A percentile compares a stretch with the other conserved stretches of the same genome.
These are phyloP conservation scores for Xyliphius kryptos DNA, from an alignment of 2,113 vertebrate genomes.

Conservation along the genomic window DNA sequence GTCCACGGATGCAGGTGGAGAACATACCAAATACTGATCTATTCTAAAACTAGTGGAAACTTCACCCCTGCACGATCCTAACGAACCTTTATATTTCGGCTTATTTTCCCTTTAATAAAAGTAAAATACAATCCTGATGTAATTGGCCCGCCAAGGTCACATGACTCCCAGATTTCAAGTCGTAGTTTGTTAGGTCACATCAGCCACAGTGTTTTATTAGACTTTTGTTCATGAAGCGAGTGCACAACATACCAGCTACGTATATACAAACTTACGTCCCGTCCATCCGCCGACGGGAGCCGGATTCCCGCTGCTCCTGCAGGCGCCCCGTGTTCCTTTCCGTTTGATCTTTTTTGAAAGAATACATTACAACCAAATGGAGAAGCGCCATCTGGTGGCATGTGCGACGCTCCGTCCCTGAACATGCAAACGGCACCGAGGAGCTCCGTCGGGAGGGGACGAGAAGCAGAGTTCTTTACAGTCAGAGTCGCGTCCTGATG, in stretches of 20 bases:
- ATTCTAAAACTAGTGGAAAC: no score
- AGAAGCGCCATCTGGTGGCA: conserved; percentile 74
- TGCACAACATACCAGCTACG: conserved; percentile 94
- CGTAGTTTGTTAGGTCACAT: no score
- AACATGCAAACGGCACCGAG: conserved; percentile 90
- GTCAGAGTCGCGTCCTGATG: conserved; percentile 75
- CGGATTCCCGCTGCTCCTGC: conserved; percentile 79
- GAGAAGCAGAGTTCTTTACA: conserved; percentile 43
- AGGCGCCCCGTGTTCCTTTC: no score
- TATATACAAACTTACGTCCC: conserved; percentile 78
- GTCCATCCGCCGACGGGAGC: no score
- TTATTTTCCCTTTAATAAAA: no score
- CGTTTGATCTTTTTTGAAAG: no score
- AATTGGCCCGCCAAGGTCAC: conserved; percentile 6
- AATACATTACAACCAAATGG: conserved; percentile 73
- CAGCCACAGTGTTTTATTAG: conserved; percentile 99
- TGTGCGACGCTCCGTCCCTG: conserved; percentile 78
- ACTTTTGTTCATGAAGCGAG: conserved; percentile 97
- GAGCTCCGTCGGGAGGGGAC: conserved; percentile 76
- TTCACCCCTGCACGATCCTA: no score
- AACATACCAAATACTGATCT: no score
- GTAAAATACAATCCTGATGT: no score
- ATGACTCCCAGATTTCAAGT: no score
- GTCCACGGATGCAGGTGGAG: no score
- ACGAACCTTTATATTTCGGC: no score